Evolutionary conservation across 2,113 vertebrate genomes (phyloP), one percentile per base, ranked within the genome.

Genomic region (Dasyurus viverrinus): DNA sequence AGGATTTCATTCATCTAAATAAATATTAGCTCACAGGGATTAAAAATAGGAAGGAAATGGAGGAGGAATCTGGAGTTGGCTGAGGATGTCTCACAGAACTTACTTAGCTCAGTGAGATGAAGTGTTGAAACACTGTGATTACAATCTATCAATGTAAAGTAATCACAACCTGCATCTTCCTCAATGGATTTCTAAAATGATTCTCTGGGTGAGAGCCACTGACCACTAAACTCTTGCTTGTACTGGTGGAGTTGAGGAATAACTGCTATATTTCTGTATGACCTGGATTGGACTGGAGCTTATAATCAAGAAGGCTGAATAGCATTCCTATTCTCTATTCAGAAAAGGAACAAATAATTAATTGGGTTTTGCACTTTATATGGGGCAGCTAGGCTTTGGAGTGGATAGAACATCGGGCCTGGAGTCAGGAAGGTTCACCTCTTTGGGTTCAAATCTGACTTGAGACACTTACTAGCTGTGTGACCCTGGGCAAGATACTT

Each of bases 31-130:
- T 1, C n/a, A 30, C 6, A 57, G n/a, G 53, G 16, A 60, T 97
- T 96, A 57, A 95, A 96, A 93, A 89, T 55, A 60, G 48, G 46
- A 90, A 48, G 14, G 89, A 90, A 90, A 90, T 50, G 46, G 68
- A 90, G 42, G 46, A 48, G 47, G 47, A 90, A 50, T 90, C 27
- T 27, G 89, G 26, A 52, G 89, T 48, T 12, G 46, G 48, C 42
- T 92, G 76, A 94, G 89, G 54, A 96, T 90, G 55, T 55, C 76
- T 54, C 94, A 96, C 55, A 24, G 90, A 94, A 97, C 1, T 96
- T 93, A 95, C 54, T 95, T 90, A 93, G 95, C 89, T 91, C 90
- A 90, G 2, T 26, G 50, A 84, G 68, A 91, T 48, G 19, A 95
- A 91, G 94, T 26, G 36, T 53, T 93, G 48, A 92, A 54, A 95